These are phyloP conservation scores for Lasioglossum calceatum DNA, from an alignment of 2,888 invertebrate species.

Conservation along the genomic window DNA sequence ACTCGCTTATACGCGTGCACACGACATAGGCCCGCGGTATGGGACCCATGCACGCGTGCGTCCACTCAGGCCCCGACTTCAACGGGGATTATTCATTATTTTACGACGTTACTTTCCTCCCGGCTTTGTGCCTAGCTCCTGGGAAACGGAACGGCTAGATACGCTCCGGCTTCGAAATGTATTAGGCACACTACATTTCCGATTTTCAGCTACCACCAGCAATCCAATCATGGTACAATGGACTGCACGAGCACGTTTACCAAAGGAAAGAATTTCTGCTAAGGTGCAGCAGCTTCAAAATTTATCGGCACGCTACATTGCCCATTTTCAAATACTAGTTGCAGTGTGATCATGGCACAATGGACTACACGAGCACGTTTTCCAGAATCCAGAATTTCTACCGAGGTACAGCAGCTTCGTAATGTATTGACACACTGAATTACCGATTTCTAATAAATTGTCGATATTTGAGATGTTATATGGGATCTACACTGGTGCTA, in stretches of 20 bases:
- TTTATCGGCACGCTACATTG: too few species aligned
- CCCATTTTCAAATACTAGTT: too few species aligned
- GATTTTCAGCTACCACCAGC: not conserved
- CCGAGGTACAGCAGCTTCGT: too few species aligned
- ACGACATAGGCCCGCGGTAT: not conserved
- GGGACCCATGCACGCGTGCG: conserved; percentile 15
- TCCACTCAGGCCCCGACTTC: conserved; percentile 6
- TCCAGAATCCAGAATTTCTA: too few species aligned
- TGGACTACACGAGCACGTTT: too few species aligned
- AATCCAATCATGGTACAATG: not conserved
- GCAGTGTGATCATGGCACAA: too few species aligned
- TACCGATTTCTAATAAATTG: too few species aligned
- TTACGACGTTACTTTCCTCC: conserved; percentile 46
- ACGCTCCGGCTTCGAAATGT: conserved; percentile 18
- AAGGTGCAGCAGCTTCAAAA: too few species aligned
- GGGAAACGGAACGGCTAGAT: conserved; percentile 21
- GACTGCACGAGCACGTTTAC: not conserved
- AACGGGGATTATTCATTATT: conserved; percentile 62
- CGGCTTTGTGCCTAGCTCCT: conserved; percentile 6
- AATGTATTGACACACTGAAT: too few species aligned
- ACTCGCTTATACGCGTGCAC: not conserved
- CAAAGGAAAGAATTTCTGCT: too few species aligned
- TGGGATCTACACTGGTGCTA: too few species aligned
- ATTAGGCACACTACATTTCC: not conserved
- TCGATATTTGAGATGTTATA: too few species aligned